Evolutionary conservation across 1,140 invertebrate genomes (phyloP).

Genomic region (Lamellibrachia luymesi): DNA sequence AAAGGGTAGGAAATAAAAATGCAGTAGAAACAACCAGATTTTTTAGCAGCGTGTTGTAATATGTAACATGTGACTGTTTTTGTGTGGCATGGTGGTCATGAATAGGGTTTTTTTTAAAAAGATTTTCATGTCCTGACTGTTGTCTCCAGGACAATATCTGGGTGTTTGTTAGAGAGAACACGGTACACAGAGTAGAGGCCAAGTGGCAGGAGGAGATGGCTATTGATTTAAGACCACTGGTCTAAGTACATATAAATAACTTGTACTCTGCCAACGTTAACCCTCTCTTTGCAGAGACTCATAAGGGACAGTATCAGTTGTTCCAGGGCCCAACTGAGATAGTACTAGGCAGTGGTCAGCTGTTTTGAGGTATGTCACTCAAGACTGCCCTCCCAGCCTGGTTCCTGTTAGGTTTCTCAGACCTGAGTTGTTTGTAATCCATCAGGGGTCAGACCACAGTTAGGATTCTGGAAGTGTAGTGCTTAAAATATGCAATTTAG

Average conservation of each 20-base stretch:
- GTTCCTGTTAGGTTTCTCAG: neutral
- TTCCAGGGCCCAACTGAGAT: neutral
- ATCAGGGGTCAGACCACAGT: neutral
- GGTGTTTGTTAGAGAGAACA: neutral
- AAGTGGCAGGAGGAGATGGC: neutral
- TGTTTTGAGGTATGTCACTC: neutral
- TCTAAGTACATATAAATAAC: slow-evolving; percentile 6
- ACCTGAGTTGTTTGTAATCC: neutral
- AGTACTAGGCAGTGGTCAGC: neutral
- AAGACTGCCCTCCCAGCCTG: too few species aligned
- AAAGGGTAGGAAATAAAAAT: neutral
- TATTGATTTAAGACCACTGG: slow-evolving; percentile 5
- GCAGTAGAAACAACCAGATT: too few species aligned
- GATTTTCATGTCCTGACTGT: neutral
- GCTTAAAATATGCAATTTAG: too few species aligned
- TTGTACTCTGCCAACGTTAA: neutral
- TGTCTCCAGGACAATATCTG: neutral
- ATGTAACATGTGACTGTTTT: neutral
- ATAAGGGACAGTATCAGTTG: neutral
- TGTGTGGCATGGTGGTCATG: neutral
- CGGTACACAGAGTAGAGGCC: neutral
- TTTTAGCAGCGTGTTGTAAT: too few species aligned
- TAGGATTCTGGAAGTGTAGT: too few species aligned
- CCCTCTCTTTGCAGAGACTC: neutral
- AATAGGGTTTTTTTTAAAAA: neutral